Evolutionary conservation across 2,888 invertebrate species (phyloP).

Genomic region (Athrips mouffetella): DNA sequence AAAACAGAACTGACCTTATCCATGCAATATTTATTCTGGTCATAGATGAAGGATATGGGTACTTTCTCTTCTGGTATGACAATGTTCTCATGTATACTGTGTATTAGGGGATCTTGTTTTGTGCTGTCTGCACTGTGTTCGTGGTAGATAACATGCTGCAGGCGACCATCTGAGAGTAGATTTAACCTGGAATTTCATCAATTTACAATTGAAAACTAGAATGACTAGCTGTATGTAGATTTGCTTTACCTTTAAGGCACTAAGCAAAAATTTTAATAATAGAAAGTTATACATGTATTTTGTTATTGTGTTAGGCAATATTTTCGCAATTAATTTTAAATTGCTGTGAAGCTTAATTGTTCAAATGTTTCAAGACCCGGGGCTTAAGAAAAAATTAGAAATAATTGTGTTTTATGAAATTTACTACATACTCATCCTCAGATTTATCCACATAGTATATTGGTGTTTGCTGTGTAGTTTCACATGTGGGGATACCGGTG

Average conservation of each 20-base stretch:
- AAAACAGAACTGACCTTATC: slow-evolving; percentile 80
- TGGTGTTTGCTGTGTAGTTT: slow-evolving; percentile 82
- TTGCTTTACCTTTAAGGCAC: too few species aligned
- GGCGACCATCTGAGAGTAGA: slow-evolving; percentile 82
- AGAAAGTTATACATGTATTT: too few species aligned
- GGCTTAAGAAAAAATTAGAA: too few species aligned
- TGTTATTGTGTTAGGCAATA: background rate
- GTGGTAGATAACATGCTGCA: slow-evolving; percentile 85
- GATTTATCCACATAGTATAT: slow-evolving; percentile 81
- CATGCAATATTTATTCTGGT: slow-evolving; percentile 87
- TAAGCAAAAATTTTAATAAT: too few species aligned
- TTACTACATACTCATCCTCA: slow-evolving; percentile 78
- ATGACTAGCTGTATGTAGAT: too few species aligned
- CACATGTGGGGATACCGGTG: slow-evolving; percentile 83
- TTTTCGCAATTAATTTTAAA: too few species aligned
- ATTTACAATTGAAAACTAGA: too few species aligned
- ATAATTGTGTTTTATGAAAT: too few species aligned
- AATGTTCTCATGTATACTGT: slow-evolving; percentile 54
- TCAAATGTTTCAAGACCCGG: too few species aligned
- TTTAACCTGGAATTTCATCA: slow-evolving; percentile 77
- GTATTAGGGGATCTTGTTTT: slow-evolving; percentile 51
- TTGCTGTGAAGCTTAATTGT: too few species aligned
- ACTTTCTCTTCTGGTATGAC: slow-evolving; percentile 69
- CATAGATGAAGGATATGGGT: slow-evolving; percentile 83
- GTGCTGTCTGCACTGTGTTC: slow-evolving; percentile 64